Conservation (phyloP, 30 jellyfish, hydroid and myxozoan species). For the Cassiopea andromeda region DNA sequence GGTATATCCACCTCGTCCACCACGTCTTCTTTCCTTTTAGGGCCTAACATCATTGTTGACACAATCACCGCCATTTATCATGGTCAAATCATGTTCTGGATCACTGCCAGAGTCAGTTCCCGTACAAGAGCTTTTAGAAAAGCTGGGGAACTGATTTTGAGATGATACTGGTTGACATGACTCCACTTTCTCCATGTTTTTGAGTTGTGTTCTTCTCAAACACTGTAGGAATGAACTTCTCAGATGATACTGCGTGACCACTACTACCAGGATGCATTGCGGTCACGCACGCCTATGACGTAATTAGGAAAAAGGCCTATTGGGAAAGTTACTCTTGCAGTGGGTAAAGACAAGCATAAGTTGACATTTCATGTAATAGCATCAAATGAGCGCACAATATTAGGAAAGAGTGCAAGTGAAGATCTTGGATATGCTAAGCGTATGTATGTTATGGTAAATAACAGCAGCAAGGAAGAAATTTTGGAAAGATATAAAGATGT, state of each 20-base stretch:
- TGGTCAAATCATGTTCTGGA: background rate
- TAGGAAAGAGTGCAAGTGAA: too few relatives aligned
- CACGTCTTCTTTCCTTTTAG: background rate
- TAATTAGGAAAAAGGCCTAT: background rate
- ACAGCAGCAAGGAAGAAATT: too few relatives aligned
- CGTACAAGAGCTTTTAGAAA: constrained; percentile 3
- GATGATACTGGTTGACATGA: background rate
- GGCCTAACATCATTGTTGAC: background rate
- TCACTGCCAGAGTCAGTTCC: background rate
- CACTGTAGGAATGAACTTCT: background rate
- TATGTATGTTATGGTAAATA: too few relatives aligned
- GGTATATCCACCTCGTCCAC: constrained; percentile 20
- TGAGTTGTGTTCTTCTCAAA: background rate
- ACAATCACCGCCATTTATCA: background rate
- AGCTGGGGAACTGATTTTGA: background rate
- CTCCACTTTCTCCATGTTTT: background rate
- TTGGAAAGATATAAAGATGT: too few relatives aligned
- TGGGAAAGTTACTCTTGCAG: background rate
- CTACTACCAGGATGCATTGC: constrained; percentile 7
- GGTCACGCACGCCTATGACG: constrained; percentile 7
- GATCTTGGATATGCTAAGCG: too few relatives aligned
- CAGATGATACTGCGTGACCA: constrained; percentile 4
- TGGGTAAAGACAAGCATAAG: background rate
- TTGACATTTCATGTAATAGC: constrained; percentile 19
- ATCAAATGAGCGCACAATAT: background rate